A percentile compares a stretch with the other conserved stretches of the same genome.
Conservation (phyloP, 2,113 vertebrate genomes). For the Haemorhous mexicanus region DNA sequence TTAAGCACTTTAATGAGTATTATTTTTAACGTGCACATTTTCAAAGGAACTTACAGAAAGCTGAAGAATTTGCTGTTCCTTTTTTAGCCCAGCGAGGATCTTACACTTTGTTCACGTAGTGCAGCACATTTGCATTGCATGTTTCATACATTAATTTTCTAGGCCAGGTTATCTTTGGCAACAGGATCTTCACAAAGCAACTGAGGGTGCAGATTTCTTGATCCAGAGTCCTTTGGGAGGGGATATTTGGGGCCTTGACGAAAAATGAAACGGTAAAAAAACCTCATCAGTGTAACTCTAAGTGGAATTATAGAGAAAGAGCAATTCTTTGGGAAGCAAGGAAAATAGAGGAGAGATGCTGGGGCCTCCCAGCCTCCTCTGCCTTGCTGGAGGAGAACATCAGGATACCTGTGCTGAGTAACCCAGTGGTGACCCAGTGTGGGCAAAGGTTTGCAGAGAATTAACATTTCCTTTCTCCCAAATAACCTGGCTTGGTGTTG, state of each 20-base stretch:
- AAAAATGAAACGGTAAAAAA: neutral
- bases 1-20: neutral
- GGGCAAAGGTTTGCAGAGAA: neutral
- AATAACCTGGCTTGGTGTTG: neutral
- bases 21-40: neutral
- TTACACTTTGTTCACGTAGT: neutral
- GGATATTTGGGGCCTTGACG: neutral
- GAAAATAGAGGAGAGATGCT: neutral
- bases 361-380: neutral
- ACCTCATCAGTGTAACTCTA: neutral
- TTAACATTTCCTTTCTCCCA: neutral
- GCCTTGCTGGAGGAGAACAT: neutral
- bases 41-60: neutral
- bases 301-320: neutral
- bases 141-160: constrained; percentile 30
- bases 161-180: constrained; percentile 57
- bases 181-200: constrained; percentile 14
- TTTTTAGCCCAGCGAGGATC: neutral
- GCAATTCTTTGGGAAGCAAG: neutral
- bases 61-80: neutral
- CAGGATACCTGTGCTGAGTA: neutral
- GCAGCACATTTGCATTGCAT: neutral
- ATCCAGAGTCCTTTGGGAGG: neutral
- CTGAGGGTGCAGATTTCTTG: neutral
- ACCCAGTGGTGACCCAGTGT: neutral